A percentile compares a stretch with the other conserved stretches of the same genome.
phyloP scores from a whole-genome alignment of 2,113 vertebrate genomes.

The Acinonyx jubatus region DNA sequence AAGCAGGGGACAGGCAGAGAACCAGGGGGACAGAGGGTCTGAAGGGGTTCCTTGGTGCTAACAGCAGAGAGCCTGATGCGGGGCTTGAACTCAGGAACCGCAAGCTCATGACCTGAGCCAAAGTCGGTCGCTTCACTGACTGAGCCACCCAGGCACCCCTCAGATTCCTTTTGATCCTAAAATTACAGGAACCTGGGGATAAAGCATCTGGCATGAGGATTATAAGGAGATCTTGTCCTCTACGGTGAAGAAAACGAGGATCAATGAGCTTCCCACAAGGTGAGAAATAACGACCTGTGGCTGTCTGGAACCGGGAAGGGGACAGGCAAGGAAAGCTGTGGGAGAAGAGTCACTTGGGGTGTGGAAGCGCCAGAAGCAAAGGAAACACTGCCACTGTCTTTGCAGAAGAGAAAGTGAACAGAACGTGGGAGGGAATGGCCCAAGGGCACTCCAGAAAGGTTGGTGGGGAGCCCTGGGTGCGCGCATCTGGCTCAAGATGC shows the following conservation, averaged over 20 bases:
- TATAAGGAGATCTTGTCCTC: not conserved
- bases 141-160: not conserved
- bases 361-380: not conserved
- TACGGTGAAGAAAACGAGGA: not conserved
- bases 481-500: not conserved
- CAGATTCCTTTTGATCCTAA: not conserved
- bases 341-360: not conserved
- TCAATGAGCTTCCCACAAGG: not conserved
- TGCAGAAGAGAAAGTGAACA: not conserved
- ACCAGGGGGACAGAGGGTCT: not conserved
- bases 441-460: fast-evolving
- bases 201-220: not conserved
- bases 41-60: not conserved
- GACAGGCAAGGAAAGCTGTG: not conserved
- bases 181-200: not conserved
- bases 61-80: not conserved
- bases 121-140: not conserved
- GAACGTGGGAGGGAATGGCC: fast-evolving
- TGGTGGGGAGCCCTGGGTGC: fast-evolving
- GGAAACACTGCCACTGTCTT: not conserved
- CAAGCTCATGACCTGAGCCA: not conserved
- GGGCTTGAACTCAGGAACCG: not conserved
- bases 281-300: not conserved
- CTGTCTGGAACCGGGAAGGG: not conserved
- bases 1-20: not conserved